Evolutionary conservation across 2,113 vertebrate species (phyloP), one percentile per base, ranked within the genome.

Genomic region (Toxotes jaculatrix): DNA sequence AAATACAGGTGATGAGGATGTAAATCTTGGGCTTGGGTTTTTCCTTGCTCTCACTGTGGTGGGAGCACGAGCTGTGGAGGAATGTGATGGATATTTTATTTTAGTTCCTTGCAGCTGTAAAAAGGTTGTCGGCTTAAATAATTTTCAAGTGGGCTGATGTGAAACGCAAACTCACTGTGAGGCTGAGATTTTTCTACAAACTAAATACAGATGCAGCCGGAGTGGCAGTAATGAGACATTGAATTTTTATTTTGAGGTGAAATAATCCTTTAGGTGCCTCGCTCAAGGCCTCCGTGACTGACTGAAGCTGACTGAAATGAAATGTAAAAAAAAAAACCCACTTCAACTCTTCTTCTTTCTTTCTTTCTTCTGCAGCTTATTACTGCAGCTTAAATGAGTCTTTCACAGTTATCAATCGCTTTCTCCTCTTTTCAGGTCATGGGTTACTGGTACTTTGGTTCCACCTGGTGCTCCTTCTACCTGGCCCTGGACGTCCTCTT

Each of bases 391-490:
- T 40, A n/a, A 60, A 34, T 11, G 0, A 40, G 1, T 55, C 47
- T 51, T 57, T 64, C 38, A 59, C 16, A 43, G 3, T 1, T 64
- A 23, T 21, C 53, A 43, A 67, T 61, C 42, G 36, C 3, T 40
- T 63, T 63, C 4, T 72, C 23, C 21, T 78, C n/a, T 51, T 21
- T 78, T 17, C 82, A 93, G 92, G 75, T 93, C 4, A 96, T 96
- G 96, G 96, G 96, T 60, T 96, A 96, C 87, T 96, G 96, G 96
- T 95, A 94, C 77, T 97, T 97, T 0, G 96, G 97, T 0, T 89
- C 94, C 83, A 91, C 95, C 65, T 97, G 96, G 96, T 97, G 96
- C 87, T 96, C 96, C 73, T 94, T 97, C 84, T 97, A 97, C 86
- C 93, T 97, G 91, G 96, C 96, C 0, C 92, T 97, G 88, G 96